A percentile compares a stretch with the other conserved stretches of the same genome.
phyloP scores from a whole-genome alignment of 2,797 vertebrate genomes.

The Chelmon rostratus region DNA sequence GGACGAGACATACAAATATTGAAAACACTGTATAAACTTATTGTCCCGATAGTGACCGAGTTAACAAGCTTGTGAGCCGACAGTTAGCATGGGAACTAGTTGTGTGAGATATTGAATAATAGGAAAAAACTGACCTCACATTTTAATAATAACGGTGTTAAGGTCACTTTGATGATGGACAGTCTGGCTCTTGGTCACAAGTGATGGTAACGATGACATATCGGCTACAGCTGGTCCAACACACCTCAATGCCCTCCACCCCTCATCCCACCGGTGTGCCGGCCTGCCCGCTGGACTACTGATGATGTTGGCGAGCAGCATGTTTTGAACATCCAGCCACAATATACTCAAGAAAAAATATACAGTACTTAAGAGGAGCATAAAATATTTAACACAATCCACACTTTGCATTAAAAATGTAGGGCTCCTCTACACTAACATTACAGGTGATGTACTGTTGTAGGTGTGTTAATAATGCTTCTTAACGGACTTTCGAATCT shows the following conservation, averaged over 20 bases:
- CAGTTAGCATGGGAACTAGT: background rate
- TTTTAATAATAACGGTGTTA: background rate
- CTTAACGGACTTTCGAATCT: conserved; percentile 20
- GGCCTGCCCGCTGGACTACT: background rate
- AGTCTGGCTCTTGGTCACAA: background rate
- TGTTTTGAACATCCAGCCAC: background rate
- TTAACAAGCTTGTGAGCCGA: background rate
- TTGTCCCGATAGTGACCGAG: too few relatives aligned
- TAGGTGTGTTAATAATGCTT: conserved; percentile 15
- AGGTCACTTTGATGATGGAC: background rate
- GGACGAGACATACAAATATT: background rate
- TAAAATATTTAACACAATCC: conserved; percentile 16
- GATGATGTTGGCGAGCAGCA: background rate
- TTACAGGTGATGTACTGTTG: background rate
- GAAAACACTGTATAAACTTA: background rate
- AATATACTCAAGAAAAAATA: conserved; percentile 10
- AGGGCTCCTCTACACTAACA: background rate
- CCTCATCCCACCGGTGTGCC: background rate
- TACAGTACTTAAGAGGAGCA: background rate
- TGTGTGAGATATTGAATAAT: background rate
- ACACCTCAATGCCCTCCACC: background rate
- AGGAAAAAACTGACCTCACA: background rate
- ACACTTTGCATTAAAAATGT: conserved; percentile 21
- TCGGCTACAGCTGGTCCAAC: background rate
- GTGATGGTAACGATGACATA: background rate